Conservation (phyloP, 2,888 invertebrate species). For the Pyrgus malvae region DNA sequence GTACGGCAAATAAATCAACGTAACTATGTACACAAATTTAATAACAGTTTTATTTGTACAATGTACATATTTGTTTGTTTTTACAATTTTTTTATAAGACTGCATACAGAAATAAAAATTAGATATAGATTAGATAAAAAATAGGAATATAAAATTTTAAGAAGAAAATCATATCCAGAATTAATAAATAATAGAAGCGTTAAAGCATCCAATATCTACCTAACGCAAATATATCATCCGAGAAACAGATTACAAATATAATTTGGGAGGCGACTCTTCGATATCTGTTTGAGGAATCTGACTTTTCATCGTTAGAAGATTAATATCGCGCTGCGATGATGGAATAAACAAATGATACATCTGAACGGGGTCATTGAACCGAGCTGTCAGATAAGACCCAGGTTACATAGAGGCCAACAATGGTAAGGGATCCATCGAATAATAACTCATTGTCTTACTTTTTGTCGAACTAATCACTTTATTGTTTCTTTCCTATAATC, state of each 20-base stretch:
- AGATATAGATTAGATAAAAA: too few relatives aligned
- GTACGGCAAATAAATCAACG: too few relatives aligned
- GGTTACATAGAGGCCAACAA: conserved; percentile 52
- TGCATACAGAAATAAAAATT: too few relatives aligned
- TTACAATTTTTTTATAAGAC: too few relatives aligned
- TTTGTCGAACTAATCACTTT: conserved; percentile 80
- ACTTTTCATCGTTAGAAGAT: conserved; percentile 69
- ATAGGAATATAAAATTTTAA: not conserved
- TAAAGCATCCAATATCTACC: conserved; percentile 12
- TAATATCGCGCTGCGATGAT: conserved; percentile 68
- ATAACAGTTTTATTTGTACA: too few relatives aligned
- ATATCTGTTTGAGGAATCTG: conserved; percentile 64
- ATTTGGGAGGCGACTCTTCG: conserved; percentile 56
- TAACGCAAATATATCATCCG: conserved; percentile 44
- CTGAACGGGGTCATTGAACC: conserved; percentile 63
- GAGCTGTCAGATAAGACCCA: conserved; percentile 54
- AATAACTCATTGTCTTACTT: conserved; percentile 80
- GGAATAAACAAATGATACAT: conserved; percentile 76
- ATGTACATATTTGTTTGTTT: too few relatives aligned
- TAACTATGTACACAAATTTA: too few relatives aligned
- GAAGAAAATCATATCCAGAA: not conserved
- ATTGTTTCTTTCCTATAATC: conserved; percentile 79
- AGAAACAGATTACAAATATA: conserved; percentile 62
- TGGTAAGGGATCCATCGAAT: conserved; percentile 71
- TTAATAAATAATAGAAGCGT: too few relatives aligned